phyloP scores from a whole-genome alignment of 2,888 invertebrate genomes.

The Drosophila neotestacea region DNA sequence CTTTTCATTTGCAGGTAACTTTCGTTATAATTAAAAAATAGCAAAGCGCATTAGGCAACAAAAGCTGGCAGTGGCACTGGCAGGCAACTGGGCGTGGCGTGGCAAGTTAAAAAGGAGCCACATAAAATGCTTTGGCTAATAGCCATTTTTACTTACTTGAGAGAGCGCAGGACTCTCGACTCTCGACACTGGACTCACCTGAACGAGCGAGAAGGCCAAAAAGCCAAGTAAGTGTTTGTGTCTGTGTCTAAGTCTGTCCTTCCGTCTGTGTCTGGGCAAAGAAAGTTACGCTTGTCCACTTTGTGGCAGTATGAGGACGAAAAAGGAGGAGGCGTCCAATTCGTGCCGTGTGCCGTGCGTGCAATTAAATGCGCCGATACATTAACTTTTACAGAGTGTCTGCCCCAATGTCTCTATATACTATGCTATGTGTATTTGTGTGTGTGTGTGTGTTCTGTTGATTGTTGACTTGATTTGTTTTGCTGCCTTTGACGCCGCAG shows the following conservation, averaged over 20 bases:
- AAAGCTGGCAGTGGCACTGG: slow-evolving; percentile 18
- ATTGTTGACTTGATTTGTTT: slow-evolving; percentile 83
- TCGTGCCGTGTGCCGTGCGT: slow-evolving; percentile 68
- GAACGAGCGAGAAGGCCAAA: slow-evolving; percentile 66
- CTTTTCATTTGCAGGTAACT: slow-evolving; percentile 78
- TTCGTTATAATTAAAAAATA: slow-evolving; percentile 81
- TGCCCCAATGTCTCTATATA: slow-evolving; percentile 59
- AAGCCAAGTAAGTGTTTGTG: slow-evolving; percentile 60
- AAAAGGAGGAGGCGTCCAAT: neutral
- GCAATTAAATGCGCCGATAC: slow-evolving; percentile 82
- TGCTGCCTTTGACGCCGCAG: slow-evolving; percentile 69
- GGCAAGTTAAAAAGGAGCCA: slow-evolving; percentile 59
- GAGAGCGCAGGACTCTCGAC: slow-evolving; percentile 33
- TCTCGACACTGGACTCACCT: slow-evolving; percentile 56
- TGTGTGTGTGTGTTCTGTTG: slow-evolving; percentile 65
- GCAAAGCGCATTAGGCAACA: slow-evolving; percentile 81
- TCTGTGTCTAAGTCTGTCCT: slow-evolving; percentile 19
- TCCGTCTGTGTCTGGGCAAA: neutral
- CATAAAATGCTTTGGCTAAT: slow-evolving; percentile 79
- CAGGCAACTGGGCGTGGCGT: slow-evolving; percentile 62
- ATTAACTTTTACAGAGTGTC: slow-evolving; percentile 81
- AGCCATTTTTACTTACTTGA: slow-evolving; percentile 80
- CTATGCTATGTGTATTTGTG: slow-evolving; percentile 13
- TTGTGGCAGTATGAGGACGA: slow-evolving; percentile 9
- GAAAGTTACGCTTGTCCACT: slow-evolving; percentile 67